Evolutionary conservation across 2,113 vertebrate species (phyloP), one percentile per base, ranked within the genome.

Genomic region (Melanerpes aurifrons): DNA sequence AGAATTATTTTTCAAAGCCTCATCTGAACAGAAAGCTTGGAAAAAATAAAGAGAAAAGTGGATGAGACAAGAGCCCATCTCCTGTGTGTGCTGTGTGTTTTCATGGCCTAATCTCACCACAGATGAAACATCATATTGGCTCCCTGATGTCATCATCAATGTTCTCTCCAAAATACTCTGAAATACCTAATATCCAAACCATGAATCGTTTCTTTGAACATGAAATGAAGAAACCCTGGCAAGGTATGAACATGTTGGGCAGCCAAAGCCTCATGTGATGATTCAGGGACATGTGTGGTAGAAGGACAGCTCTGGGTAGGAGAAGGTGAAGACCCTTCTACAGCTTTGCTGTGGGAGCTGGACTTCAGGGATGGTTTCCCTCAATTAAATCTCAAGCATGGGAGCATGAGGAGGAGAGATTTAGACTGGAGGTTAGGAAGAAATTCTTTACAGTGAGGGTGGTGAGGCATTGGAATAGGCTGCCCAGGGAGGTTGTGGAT

Each of bases 1-100:
- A 57, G 50, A 90, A 69, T 61, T 64, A 37, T 81, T 90, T 69
- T 58, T 43, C 70, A 81, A 78, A 85, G 70, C 26, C 79, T 74
- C 70, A 62, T 43, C 61, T 84, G 56, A 70, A 82, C 22, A 62
- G 66, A 62, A 89, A 64, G 76, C 58, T 26, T 47, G 16, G 50
- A 58, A 45, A 29, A 70, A 76, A 45, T 15, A 45, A 6, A 15
- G 14, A 15, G 43, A 45, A 45, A 45, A 45, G 43, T 45, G 43
- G 86, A 26, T 31, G 70, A 93, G 78, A 45, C 18, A 31, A 15
- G 82, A 87, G 70, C 59, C 31, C 61, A 50, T 72, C 43, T 87
- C 69, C 78, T 89, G 81, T 81, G 82, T 85, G 74, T 78, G 50
- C 45, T 0, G 2, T 32, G 37, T 24, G 71, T 82, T 77, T 83